Conservation (phyloP, 2,797 vertebrate genomes). For the Chelidonichthys spinosus region DNA sequence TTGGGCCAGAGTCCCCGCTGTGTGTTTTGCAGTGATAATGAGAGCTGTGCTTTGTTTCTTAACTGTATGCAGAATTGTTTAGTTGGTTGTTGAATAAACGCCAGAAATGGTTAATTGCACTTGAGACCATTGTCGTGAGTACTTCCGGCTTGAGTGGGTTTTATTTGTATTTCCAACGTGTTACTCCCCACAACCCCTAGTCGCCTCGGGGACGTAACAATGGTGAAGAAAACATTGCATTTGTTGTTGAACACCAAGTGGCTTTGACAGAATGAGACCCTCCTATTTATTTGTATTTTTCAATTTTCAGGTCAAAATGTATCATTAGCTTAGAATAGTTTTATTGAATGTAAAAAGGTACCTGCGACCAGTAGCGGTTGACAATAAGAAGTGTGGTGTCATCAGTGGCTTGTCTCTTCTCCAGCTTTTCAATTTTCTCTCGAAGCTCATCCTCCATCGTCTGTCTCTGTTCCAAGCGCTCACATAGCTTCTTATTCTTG, state of each 20-base stretch:
- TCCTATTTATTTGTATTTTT: not conserved
- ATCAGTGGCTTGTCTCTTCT: slow-evolving; percentile 94
- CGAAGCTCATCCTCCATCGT: slow-evolving; percentile 93
- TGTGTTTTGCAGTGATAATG: too few species aligned
- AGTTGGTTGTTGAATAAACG: too few species aligned
- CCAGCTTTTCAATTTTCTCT: slow-evolving; percentile 95
- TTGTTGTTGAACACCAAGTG: not conserved
- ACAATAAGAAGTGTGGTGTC: slow-evolving; percentile 94
- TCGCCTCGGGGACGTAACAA: too few species aligned
- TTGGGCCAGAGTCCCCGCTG: too few species aligned
- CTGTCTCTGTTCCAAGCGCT: slow-evolving; percentile 93
- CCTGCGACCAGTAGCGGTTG: slow-evolving; percentile 96
- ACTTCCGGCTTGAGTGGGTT: too few species aligned
- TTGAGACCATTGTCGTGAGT: too few species aligned
- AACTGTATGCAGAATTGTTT: too few species aligned
- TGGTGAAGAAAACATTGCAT: not conserved
- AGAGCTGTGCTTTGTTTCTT: too few species aligned
- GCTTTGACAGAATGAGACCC: not conserved
- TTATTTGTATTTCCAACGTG: too few species aligned
- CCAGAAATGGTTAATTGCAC: too few species aligned
- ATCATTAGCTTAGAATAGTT: not conserved
- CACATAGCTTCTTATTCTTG: slow-evolving; percentile 94
- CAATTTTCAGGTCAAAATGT: not conserved
- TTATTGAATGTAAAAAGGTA: slow-evolving; percentile 53
- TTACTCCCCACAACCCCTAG: too few species aligned